Base-by-base conservation (phyloP, 1,140 invertebrate genomes). In the Neomicropteryx cornuta region DNA sequence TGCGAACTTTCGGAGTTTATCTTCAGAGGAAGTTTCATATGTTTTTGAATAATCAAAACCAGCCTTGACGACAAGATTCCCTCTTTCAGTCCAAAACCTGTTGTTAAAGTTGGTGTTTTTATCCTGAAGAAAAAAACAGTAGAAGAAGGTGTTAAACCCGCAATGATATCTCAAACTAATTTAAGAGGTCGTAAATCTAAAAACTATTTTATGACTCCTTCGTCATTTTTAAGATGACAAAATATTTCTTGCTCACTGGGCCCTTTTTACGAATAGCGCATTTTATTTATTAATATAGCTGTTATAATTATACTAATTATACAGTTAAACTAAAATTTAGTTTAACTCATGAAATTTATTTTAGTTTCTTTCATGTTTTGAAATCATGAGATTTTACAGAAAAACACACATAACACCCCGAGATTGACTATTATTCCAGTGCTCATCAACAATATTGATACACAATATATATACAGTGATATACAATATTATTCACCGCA, bases 81-180 rank as follows among this genome's bases (percentile, higher is more conserved):
- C 79, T 45, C 75, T 66, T 49, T 83, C 77, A 56, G 82, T 69
- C 80, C 80, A 84, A 58, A 77, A 84, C 30, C 76, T 71, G 43
- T 77, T 77, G 23, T 70, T 65, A 4, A 84, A 58, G 38, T 77
- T 76, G 19, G 70, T 58, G 18, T 72, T 75, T 58, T 78, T 76
- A 52, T 83, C 78, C 62, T 74, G 51, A 47, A 72, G 74, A 24
- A 57, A 50, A 16, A 62, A 66, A 8, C 49, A 32, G 27, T 19
- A 17, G 22, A 30, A 20, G 36, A 34, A 10, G n/a, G 14, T 22
- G 5, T 14, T n/a, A 5, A 39, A 13, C 23, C 11, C 1, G 11
- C 4, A 16, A 3, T 16, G 5, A n/a, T n/a, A 10, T 17, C 37
- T 32, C 1, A 35, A 5, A 13, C 29, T 42, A 45, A 8, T 8